Base-by-base conservation (phyloP, 2,888 invertebrate genomes). In the Amiota communis region DNA sequence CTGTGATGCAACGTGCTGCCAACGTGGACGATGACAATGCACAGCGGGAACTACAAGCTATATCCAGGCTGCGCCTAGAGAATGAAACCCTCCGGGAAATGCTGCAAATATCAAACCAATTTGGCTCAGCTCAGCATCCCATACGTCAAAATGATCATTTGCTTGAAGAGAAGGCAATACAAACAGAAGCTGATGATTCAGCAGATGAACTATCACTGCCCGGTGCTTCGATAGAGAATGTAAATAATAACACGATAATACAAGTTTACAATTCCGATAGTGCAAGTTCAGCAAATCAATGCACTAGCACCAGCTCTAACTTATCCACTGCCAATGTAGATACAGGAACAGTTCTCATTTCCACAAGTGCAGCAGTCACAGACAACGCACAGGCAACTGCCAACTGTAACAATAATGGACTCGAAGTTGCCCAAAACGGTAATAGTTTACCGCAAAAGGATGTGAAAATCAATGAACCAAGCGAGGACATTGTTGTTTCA, bases 71-170 rank as follows among this genome's bases (percentile, higher is more conserved):
- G 79, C 93, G 94, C 82, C 93, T 94, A 78, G 98, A 98, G 91
- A 98, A 98, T 89, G 93, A 95, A 93, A 95, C 95, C 48, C 91
- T 98, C 80, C 92, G 97, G 77, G 96, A 98, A 90, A 92, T 98
- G 89, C 90, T 98, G 78, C 93, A 95, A 88, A 93, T 97, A 74
- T 95, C 95, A 0, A 92, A 93, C 85, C 93, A 94, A 89, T 94
- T 93, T 83, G 95, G 95, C 8, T 93, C 93, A 2, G 91, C 83
- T 2, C 82, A 81, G 17, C 79, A 83, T 1, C 84, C 85, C 0
- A 86, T 88, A 86, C 80, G 83, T 0, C 78, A 84, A 9, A 93
- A 81, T 94, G 93, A 87, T 48, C 87, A 88, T 72, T 74, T 87
- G 67, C 77, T 86, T 75, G 93, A 93, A 86, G 94, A 94, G 87